Conservation (phyloP, 2,113 vertebrate species). For the Mesoclemmys tuberculata region DNA sequence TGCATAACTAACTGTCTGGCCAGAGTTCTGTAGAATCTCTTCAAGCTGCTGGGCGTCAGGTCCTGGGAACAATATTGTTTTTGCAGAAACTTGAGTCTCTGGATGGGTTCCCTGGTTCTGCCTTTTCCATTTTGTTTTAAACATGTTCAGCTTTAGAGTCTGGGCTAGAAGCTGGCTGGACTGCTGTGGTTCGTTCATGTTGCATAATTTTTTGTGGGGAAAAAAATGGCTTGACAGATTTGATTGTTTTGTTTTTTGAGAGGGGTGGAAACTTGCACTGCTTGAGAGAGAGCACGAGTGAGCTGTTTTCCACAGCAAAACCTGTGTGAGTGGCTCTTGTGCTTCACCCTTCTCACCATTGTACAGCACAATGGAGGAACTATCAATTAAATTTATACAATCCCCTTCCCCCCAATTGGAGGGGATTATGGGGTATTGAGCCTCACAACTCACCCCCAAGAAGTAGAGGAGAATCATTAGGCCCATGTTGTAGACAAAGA, state of each 20-base stretch:
- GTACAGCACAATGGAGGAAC: not conserved
- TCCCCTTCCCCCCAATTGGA: not conserved
- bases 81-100: slow-evolving; percentile 35
- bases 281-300: not conserved
- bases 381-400: not conserved
- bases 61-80: slow-evolving; percentile 16
- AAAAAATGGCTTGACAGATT: slow-evolving; percentile 32
- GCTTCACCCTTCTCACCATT: not conserved
- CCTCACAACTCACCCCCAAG: not conserved
- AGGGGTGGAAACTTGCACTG: slow-evolving; percentile 1
- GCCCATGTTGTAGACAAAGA: not conserved
- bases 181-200: slow-evolving; percentile 46
- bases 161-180: slow-evolving; percentile 4
- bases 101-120: slow-evolving; percentile 29
- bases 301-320: not conserved
- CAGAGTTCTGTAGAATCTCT: slow-evolving; percentile 32
- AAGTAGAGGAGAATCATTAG: not conserved
- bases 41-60: not conserved
- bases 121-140: slow-evolving; percentile 51
- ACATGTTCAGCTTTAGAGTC: slow-evolving; percentile 37
- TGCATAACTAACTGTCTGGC: not conserved
- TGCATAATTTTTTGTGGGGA: slow-evolving; percentile 30
- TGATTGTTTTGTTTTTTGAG: not conserved
- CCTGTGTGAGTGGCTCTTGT: not conserved
- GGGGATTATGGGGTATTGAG: not conserved